A percentile compares a stretch with the other conserved stretches of the same genome.
Evolutionary conservation across 2,888 invertebrate genomes (phyloP).

Genomic region (Bedellia somnulentella): DNA sequence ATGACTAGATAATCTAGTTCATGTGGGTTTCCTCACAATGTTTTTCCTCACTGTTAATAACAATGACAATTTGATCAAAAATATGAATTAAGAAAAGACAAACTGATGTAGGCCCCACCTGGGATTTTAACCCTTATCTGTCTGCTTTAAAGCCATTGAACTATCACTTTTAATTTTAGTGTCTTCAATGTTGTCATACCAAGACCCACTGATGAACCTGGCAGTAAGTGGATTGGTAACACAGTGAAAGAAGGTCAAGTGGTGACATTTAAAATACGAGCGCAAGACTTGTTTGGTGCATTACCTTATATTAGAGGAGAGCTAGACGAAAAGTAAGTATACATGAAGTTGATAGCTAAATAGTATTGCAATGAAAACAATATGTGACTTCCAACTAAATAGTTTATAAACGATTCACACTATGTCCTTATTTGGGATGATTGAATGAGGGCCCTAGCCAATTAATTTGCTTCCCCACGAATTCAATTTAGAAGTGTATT

Average conservation of each 20-base stretch:
- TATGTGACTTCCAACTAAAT: background rate
- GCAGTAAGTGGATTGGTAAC: conserved; percentile 61
- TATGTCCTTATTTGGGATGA: background rate
- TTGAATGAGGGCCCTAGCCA: background rate
- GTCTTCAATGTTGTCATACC: conserved; percentile 72
- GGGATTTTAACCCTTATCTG: too few species aligned
- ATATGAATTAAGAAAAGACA: too few species aligned
- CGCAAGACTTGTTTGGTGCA: conserved; percentile 58
- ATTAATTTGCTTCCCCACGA: too few species aligned
- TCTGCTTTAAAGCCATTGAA: background rate
- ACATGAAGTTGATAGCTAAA: background rate
- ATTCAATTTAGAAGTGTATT: too few species aligned
- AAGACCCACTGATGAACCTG: conserved; percentile 49
- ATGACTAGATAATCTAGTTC: too few species aligned
- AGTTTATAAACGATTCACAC: background rate
- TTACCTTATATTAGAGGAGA: conserved; percentile 67
- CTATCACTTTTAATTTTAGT: conserved; percentile 25
- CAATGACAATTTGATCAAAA: too few species aligned
- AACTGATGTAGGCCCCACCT: too few species aligned
- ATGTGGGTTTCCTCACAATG: too few species aligned
- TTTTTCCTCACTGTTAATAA: too few species aligned
- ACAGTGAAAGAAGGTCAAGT: conserved; percentile 61
- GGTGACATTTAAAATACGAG: conserved; percentile 61
- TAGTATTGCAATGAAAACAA: background rate
- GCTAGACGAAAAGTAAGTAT: conserved; percentile 47